Base-by-base conservation (phyloP, 2,797 vertebrate genomes). In the Momotus momota region DNA sequence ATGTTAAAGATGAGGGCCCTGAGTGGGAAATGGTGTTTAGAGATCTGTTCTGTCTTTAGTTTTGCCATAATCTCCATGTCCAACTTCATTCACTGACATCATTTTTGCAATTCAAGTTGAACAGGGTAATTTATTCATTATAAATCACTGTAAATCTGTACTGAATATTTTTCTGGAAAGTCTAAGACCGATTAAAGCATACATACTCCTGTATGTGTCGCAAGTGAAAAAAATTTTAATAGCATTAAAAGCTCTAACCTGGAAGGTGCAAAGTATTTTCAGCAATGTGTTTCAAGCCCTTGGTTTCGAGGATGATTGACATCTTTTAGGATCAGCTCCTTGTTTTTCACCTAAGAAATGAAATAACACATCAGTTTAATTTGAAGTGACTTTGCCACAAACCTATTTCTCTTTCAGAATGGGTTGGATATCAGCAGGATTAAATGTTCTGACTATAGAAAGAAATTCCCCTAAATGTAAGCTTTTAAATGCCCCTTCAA, bases 401-500 rank as follows among this genome's bases (percentile, higher is more conserved):
- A 94, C 49, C 49, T 81, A 81, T 82, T 91, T 81, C 62, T 84
- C 60, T 84, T 95, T 90, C 82, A 75, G 85, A 86, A 78, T 77
- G 46, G 66, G 45, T 91, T 95, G 79, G 54, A 92, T 96, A 95
- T 95, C 88, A 80, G 33, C 14, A 65, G 77, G 74, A 92, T 87
- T 83, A 73, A 91, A 91, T 75, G 71, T 71, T 95, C 82, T 29
- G 52, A 82, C 81, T 85, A 82, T 13, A 93, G 74, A 96, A 82
- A 78, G 52, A 94, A 95, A 85, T 52, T 85, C 65, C 46, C 49
- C 27, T 0, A 0, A 35, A 41, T 38, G 25, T 88, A 91, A 74
- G 91, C 96, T 97, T 94, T 95, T 96, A 92, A 96, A 84, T 94
- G 92, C 78, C 84, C 92, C 80, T 96, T 94, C 88, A 96, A 96